Evolutionary conservation across 2,888 invertebrate species (phyloP).

Genomic region (Zhuqinia jingwanae): DNA sequence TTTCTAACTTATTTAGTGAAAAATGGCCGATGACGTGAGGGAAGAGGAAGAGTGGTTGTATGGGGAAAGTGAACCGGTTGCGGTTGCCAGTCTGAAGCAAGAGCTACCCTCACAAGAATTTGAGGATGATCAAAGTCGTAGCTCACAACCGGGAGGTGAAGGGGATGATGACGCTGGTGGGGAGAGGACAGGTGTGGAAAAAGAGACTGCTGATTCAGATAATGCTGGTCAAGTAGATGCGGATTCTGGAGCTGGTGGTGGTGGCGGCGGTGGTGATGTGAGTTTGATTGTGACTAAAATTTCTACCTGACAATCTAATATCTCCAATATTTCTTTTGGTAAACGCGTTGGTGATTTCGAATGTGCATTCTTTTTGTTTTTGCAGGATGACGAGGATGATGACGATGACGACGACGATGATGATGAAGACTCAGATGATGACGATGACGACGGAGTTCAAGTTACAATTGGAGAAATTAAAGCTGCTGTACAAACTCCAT

Average conservation of each 20-base stretch:
- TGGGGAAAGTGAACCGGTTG: constrained; percentile 84
- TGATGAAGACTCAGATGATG: constrained; percentile 85
- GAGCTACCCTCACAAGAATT: constrained; percentile 77
- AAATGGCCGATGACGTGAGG: constrained; percentile 77
- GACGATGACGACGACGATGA: constrained; percentile 83
- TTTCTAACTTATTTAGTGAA: no score
- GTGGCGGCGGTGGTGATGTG: neutral
- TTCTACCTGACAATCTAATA: no score
- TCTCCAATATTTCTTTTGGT: no score
- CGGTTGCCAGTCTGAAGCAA: constrained; percentile 83
- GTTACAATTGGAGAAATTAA: constrained; percentile 96
- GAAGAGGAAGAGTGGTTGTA: constrained; percentile 95
- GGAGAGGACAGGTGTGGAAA: constrained; percentile 75
- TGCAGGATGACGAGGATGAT: constrained; percentile 70
- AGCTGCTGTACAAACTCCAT: constrained; percentile 84
- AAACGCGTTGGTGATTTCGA: no score
- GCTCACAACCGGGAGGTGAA: constrained; percentile 67
- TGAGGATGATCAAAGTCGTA: constrained; percentile 35
- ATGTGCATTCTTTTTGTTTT: no score
- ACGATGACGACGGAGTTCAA: constrained; percentile 92
- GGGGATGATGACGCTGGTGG: constrained; percentile 62
- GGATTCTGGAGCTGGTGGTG: neutral
- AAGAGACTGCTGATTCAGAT: constrained; percentile 49
- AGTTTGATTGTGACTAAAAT: no score
- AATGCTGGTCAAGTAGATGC: neutral